These are phyloP conservation scores for Chionis minor DNA, from an alignment of 2,113 vertebrate species.

Conservation along the genomic window DNA sequence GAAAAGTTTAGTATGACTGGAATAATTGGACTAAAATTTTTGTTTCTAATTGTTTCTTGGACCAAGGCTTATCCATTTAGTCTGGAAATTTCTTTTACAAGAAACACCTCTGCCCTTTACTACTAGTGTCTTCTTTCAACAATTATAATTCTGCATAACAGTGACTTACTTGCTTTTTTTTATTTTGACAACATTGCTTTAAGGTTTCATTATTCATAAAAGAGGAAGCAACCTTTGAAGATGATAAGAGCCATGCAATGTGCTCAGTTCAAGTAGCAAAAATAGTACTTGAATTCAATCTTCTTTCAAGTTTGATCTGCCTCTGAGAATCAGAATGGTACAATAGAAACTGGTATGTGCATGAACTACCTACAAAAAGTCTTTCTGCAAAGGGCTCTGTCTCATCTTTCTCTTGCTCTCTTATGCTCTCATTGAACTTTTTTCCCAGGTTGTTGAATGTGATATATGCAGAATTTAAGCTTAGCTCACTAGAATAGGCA, in stretches of 20 bases:
- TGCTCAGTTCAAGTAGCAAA: slow-evolving; percentile 27
- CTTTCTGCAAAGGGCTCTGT: not conserved
- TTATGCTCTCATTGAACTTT: slow-evolving; percentile 16
- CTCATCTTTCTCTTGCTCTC: not conserved
- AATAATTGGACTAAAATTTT: not conserved
- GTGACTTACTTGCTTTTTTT: not conserved
- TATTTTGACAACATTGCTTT: slow-evolving; percentile 50
- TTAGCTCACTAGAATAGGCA: not conserved
- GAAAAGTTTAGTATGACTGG: not conserved
- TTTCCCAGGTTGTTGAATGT: not conserved
- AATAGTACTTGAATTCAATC: slow-evolving; percentile 14
- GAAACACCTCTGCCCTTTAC: not conserved
- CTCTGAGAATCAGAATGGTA: slow-evolving; percentile 24
- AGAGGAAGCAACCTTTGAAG: slow-evolving; percentile 53
- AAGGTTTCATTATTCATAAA: slow-evolving; percentile 49
- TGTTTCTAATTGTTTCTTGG: not conserved
- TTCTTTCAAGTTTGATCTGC: slow-evolving; percentile 45
- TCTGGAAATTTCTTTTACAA: not conserved
- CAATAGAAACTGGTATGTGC: slow-evolving; percentile 12
- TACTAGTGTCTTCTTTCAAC: not conserved
- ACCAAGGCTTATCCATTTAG: not conserved
- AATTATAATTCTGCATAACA: not conserved
- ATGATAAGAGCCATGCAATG: not conserved
- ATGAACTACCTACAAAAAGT: slow-evolving; percentile 20
- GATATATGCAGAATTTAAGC: slow-evolving; percentile 14